Conservation (phyloP, 2,797 vertebrate genomes). For the Austrolebias charrua region DNA sequence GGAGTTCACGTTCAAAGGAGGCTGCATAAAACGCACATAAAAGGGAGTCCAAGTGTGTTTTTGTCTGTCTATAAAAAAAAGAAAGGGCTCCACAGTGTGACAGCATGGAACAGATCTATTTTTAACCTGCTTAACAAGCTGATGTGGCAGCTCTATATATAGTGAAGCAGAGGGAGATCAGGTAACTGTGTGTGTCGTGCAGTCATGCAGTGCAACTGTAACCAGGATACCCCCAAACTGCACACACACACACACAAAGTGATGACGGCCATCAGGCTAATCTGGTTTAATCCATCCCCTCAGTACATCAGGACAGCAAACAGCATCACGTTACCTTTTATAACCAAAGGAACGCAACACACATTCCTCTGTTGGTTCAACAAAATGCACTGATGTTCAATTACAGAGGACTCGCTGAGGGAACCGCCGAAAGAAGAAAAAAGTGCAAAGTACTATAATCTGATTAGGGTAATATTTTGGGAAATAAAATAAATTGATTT, state of each 20-base stretch:
- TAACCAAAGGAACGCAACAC: conserved; percentile 5
- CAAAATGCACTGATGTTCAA: background rate
- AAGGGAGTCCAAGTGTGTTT: conserved; percentile 15
- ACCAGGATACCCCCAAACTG: conserved; percentile 37
- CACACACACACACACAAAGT: conserved; percentile 19
- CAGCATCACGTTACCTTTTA: conserved; percentile 8
- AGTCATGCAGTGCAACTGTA: conserved; percentile 49
- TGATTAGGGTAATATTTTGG: too few relatives aligned
- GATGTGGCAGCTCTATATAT: conserved; percentile 74
- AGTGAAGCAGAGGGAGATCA: conserved; percentile 58
- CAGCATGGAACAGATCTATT: conserved; percentile 68
- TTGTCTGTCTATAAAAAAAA: conserved; percentile 10
- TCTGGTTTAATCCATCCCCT: conserved; percentile 34
- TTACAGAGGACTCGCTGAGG: too few relatives aligned
- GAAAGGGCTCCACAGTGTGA: conserved; percentile 14
- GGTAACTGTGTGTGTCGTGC: conserved; percentile 37
- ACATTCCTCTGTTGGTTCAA: background rate
- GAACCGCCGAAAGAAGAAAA: too few relatives aligned
- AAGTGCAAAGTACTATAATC: too few relatives aligned
- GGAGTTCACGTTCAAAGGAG: background rate
- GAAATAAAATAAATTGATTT: too few relatives aligned
- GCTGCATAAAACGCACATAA: background rate
- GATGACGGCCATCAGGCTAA: conserved; percentile 18
- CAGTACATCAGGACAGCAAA: background rate
- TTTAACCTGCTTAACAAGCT: conserved; percentile 69